Base-by-base conservation (phyloP, 2,113 vertebrate genomes). In the Amia ocellicauda region DNA sequence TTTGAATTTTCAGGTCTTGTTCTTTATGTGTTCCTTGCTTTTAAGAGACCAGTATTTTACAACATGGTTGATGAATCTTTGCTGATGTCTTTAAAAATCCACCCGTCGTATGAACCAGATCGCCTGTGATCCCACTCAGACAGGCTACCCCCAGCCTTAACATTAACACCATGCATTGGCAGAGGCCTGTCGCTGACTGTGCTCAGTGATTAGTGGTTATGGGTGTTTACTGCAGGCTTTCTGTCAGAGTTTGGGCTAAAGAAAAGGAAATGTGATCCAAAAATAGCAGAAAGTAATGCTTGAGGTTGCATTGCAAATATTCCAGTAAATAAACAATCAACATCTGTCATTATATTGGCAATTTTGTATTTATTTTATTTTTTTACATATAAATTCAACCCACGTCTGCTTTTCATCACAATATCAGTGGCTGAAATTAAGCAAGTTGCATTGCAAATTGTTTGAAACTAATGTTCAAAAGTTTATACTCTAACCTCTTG, bases 331-430 rank as follows among this genome's bases (percentile, higher is more conserved):
- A 47, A 47, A 47, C n/a, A 47, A 47, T 47, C 45, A 47, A 17
- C 45, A 47, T 47, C 45, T 47, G 45, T 19, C 45, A 47, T 47
- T 36, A 36, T 36, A 36, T 36, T 36, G 31, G 45, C 45, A 47
- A 47, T 16, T 17, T n/a, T 16, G 14, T 17, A 13, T 47, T 17
- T 47, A 5, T 47, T 19, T 42, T 42, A 11, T 42, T 8, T 42
- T 14, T 42, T 42, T 3, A 42, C 8, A 11, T 42, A n/a, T n/a
- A n/a, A n/a, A n/a, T 42, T 47, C 45, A 16, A 17, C 45, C 14
- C 45, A 47, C 45, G n/a, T 47, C 45, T 47, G 14, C 4, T 36
- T 36, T 36, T 7, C 1, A 36, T 36, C 31, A 36, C 31, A 36
- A 11, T 36, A 11, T 36, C 31, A 36, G 5, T 36, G 5, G 11